Evolutionary conservation across 2,113 vertebrate genomes (phyloP).

Genomic region (Vulpes lagopus): DNA sequence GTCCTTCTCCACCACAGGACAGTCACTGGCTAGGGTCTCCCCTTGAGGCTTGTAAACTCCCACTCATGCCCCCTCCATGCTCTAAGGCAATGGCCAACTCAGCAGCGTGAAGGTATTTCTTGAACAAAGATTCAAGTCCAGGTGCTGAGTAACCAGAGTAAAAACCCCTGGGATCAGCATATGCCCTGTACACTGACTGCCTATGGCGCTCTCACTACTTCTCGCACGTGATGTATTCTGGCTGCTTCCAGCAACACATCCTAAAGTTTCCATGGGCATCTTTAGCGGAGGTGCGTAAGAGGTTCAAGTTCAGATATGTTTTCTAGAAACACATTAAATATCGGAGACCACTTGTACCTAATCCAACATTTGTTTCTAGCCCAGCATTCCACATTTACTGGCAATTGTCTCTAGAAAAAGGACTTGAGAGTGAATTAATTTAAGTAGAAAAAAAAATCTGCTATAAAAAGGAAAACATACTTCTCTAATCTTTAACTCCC

Average conservation of each 20-base stretch:
- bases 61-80: not conserved
- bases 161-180: not conserved
- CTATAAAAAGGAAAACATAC: not conserved
- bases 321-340: conserved; percentile 36
- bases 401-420: not conserved
- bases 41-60: not conserved
- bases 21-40: not conserved
- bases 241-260: not conserved
- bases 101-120: not conserved
- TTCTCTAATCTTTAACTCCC: conserved; percentile 44
- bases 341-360: not conserved
- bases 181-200: too few species aligned
- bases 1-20: not conserved
- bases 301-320: not conserved
- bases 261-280: not conserved
- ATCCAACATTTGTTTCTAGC: conserved; percentile 2
- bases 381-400: not conserved
- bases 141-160: not conserved
- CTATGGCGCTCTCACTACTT: too few species aligned
- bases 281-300: not conserved
- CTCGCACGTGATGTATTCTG: not conserved
- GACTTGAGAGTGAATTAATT: conserved; percentile 8
- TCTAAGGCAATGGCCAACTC: not conserved
- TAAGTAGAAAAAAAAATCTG: conserved; percentile 17
- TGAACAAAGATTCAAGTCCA: not conserved